Base-by-base conservation (phyloP, 2,797 vertebrate species). In the Carapus acus region DNA sequence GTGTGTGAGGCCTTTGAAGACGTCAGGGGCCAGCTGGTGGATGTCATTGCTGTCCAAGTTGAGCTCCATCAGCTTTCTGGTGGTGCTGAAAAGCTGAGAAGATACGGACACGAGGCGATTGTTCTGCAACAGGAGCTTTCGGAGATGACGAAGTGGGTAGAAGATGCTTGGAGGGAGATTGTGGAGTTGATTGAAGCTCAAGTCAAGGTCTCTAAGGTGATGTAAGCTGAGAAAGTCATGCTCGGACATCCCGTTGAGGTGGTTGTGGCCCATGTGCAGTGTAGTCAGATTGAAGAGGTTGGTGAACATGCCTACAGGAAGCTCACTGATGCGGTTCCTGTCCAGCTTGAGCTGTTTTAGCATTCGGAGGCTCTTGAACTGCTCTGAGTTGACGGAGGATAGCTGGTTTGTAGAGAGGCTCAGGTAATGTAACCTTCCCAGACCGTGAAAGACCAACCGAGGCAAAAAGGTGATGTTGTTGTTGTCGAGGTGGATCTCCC, bases 11-110 rank as follows among this genome's bases (percentile, higher is more conserved):
- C 62, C 62, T 18, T 53, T 54, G 54, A 88, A 85, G 8, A 70
- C 43, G 1, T 17, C 21, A 4, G 54, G 24, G 2, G 54, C 43
- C 41, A 85, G 54, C n/a, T 15, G 18, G 17, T 38, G 15, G 18
- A 88, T 62, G 11, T 54, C 21, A 55, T 88, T 88, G 17, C 37
- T 69, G 2, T 85, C 83, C 55, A 87, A 20, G 54, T 84, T 55
- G 4, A 88, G 76, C 9, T 86, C 75, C 13, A 47, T 54, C 14
- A 86, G 72, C 7, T 62, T 64, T 0, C 8, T 39, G 12, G 81
- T 66, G 7, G 3, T 16, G 2, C 17, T 43, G 39, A 86, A 81
- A 51, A 83, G 56, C 27, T 17, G 38, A 9, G 39, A 16, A 7
- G 59, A 37, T 11, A 87, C 42, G 16, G 18, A 19, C 1, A 12